Conservation (phyloP, 2,113 vertebrate genomes). For the Vulpes ferrilata region DNA sequence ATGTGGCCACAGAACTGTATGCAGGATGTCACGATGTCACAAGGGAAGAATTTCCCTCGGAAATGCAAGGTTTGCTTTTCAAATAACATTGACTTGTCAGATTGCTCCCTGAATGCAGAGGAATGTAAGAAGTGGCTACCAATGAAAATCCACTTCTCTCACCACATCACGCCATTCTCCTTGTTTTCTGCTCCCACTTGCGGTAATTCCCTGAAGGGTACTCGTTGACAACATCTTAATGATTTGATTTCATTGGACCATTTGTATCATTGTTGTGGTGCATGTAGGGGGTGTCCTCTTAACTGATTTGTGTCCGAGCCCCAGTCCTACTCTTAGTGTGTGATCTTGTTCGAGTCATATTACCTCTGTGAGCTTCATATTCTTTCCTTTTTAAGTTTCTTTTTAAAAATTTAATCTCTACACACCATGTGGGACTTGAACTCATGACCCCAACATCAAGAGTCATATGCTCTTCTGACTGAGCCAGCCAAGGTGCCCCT, state of each 20-base stretch:
- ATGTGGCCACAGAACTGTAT: constrained; percentile 78
- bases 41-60: constrained; percentile 72
- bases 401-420: not conserved
- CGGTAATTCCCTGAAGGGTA: not conserved
- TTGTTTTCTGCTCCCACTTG: not conserved
- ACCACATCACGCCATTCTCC: not conserved
- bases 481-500: not conserved
- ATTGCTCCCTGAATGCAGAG: constrained; percentile 27
- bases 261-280: not conserved
- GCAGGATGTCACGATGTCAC: constrained; percentile 70
- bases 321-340: not conserved
- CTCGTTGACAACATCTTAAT: not conserved
- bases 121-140: not conserved
- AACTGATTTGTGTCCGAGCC: not conserved
- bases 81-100: constrained; percentile 50
- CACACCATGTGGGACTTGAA: not conserved
- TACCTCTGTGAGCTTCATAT: not conserved
- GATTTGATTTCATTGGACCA: not conserved
- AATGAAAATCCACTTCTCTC: not conserved
- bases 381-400: not conserved
- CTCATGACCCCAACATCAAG: not conserved
- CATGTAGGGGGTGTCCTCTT: not conserved
- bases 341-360: not conserved
- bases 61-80: constrained; percentile 70
- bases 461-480: not conserved